A percentile compares a stretch with the other conserved stretches of the same genome.
Conservation (phyloP, 2,113 vertebrate genomes). For the Periophthalmodon schlosseri region DNA sequence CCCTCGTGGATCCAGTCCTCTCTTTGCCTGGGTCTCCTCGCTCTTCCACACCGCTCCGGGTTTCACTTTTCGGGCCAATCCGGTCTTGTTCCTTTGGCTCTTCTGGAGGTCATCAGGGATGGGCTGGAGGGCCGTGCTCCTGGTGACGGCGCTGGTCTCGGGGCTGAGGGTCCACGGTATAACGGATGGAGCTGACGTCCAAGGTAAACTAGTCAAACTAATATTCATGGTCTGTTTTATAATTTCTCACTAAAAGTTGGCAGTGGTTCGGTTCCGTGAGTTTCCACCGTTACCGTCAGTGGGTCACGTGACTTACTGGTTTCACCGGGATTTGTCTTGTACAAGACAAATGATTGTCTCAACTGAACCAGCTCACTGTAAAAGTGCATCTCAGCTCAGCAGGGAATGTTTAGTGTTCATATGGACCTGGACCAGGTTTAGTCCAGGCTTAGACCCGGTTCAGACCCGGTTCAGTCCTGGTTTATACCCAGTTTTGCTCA, state of each 20-base stretch:
- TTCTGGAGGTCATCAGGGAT: conserved; percentile 16
- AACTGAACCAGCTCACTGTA: no score
- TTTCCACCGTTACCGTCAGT: no score
- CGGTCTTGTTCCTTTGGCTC: background rate
- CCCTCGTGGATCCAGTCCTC: background rate
- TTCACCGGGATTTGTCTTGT: no score
- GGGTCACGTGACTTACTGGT: no score
- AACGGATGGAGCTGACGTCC: conserved; percentile 53
- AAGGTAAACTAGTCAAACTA: conserved; percentile 51
- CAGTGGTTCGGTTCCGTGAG: no score
- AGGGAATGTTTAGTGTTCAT: no score
- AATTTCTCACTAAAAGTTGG: no score
- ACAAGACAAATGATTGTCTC: no score
- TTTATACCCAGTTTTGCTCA: background rate
- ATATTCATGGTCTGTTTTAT: no score
- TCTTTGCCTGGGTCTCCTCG: background rate
- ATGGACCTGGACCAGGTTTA: background rate
- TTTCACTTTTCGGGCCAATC: fast-evolving
- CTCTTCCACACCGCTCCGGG: background rate
- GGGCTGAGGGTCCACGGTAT: conserved; percentile 26
- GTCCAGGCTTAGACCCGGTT: background rate
- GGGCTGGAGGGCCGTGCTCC: conserved; percentile 30
- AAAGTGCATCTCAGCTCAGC: no score
- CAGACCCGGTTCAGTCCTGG: background rate
- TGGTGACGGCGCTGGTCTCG: conserved; percentile 49